Base-by-base conservation (phyloP, 1,140 invertebrate species). In the Drosophila pachea region DNA sequence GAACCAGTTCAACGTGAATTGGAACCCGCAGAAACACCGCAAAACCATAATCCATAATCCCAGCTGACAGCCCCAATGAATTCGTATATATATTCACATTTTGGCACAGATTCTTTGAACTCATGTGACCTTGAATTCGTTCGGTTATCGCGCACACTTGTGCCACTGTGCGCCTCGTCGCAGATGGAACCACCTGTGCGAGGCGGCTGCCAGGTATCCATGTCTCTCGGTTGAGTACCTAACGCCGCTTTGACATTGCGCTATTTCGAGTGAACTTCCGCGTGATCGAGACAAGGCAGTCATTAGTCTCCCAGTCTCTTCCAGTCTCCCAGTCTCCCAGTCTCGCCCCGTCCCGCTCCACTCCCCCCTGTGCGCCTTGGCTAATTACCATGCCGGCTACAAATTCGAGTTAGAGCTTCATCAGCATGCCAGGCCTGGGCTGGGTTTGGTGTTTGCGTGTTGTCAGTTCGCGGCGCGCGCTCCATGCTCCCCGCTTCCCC, bases 281-380 rank as follows among this genome's bases (percentile, higher is more conserved):
- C 48, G 69, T 48, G 68, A 43, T 73, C 49, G 43, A 49, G 63
- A 55, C 61, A 52, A 53, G 36, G 8, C 65, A 83, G 76, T 83
- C 81, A 83, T 83, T 83, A 79, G 73, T 86, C 73, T 74, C 72
- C 35, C 38, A 59, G 63, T n/a, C n/a, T n/a, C n/a, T n/a, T n/a
- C 22, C 22, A 22, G 22, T 22, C 1, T 3, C 22, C n/a, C 22
- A 22, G 22, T 22, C 22, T 22, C 3, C 22, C 22, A 22, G 22
- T 22, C 1, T 3, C 22, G 22, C 22, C 22, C 22, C 22, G 22
- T 3, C 22, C 22, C 22, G 22, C 22, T 22, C 1, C 22, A 3
- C 22, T 3, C 22, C 22, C 1, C 22, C 22, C 22, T 22, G 22
- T 22, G 1, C 3, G 22, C 22, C 22, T 22, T 1, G 22, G 61